These are phyloP conservation scores for Tragelaphus scriptus DNA, from an alignment of 2,113 vertebrate species.

Conservation along the genomic window DNA sequence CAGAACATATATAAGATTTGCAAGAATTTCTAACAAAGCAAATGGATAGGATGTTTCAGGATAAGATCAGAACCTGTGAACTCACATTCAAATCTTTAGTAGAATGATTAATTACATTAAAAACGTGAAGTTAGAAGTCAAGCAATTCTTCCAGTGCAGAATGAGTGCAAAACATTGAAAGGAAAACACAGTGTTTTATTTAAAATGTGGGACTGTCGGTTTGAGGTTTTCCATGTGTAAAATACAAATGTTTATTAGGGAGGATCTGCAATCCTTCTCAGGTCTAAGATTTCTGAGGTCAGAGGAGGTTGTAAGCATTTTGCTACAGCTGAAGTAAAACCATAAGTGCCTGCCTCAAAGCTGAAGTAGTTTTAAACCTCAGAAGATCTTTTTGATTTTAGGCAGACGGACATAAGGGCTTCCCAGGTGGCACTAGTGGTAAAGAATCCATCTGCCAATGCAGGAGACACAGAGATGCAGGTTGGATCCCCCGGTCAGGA, in stretches of 20 bases:
- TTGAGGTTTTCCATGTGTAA: not conserved
- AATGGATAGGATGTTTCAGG: not conserved
- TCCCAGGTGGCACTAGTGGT: not conserved
- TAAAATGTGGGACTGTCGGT: not conserved
- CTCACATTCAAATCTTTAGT: not conserved
- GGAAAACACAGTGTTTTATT: not conserved
- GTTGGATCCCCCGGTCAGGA: not conserved
- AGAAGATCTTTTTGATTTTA: not conserved
- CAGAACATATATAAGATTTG: not conserved
- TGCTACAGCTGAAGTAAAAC: not conserved
- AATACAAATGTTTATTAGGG: not conserved
- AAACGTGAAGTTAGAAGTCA: not conserved
- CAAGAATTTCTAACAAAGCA: not conserved
- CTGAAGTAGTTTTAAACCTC: not conserved
- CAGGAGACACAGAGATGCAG: not conserved
- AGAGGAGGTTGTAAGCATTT: not conserved
- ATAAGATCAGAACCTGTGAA: not conserved
- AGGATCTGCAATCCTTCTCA: not conserved
- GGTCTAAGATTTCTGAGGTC: not conserved
- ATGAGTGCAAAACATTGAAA: not conserved
- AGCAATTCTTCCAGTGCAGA: not conserved
- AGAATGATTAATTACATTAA: not conserved
- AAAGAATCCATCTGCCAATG: not conserved
- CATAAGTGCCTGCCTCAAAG: not conserved
- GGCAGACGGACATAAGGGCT: not conserved